These are phyloP conservation scores for Apamea anceps DNA, from an alignment of 2,888 invertebrate species.

Conservation along the genomic window DNA sequence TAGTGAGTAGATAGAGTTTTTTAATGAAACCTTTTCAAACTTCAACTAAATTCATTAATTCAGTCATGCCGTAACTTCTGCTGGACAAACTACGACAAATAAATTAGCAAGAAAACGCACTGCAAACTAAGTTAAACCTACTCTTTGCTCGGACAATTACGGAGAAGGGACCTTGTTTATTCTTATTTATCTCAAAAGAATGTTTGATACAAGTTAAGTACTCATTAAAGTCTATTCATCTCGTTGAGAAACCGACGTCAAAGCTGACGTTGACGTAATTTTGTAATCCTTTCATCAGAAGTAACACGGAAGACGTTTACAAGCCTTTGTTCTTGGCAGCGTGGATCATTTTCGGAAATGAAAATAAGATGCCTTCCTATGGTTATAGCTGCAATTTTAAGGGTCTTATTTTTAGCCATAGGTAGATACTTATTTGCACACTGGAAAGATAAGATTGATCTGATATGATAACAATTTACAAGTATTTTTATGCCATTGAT, in stretches of 20 bases:
- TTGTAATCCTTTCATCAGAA: slow-evolving; percentile 15
- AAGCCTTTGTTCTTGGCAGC: slow-evolving; percentile 29
- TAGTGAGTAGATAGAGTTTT: slow-evolving; percentile 29
- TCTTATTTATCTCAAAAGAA: slow-evolving; percentile 49
- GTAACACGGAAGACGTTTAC: slow-evolving; percentile 33
- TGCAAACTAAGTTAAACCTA: slow-evolving; percentile 36
- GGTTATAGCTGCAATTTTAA: background rate
- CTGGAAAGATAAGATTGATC: background rate
- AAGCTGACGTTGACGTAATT: slow-evolving; percentile 45
- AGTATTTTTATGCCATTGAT: background rate
- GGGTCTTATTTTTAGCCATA: background rate
- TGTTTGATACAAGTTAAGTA: slow-evolving; percentile 54
- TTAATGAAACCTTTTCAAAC: slow-evolving; percentile 47
- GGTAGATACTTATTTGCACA: background rate
- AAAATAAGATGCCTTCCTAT: background rate
- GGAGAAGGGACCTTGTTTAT: slow-evolving; percentile 44
- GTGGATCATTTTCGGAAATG: slow-evolving; percentile 7
- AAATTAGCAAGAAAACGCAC: slow-evolving; percentile 51
- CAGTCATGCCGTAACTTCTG: slow-evolving; percentile 41
- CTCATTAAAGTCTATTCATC: slow-evolving; percentile 54
- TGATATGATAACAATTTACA: background rate
- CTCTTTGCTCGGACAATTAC: slow-evolving; percentile 36
- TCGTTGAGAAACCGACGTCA: slow-evolving; percentile 38
- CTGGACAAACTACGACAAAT: slow-evolving; percentile 35
- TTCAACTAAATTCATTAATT: slow-evolving; percentile 36